Evolutionary conservation across 1,140 invertebrate genomes (phyloP), one percentile per base, ranked within the genome.

Genomic region (Antheraea pernyi): DNA sequence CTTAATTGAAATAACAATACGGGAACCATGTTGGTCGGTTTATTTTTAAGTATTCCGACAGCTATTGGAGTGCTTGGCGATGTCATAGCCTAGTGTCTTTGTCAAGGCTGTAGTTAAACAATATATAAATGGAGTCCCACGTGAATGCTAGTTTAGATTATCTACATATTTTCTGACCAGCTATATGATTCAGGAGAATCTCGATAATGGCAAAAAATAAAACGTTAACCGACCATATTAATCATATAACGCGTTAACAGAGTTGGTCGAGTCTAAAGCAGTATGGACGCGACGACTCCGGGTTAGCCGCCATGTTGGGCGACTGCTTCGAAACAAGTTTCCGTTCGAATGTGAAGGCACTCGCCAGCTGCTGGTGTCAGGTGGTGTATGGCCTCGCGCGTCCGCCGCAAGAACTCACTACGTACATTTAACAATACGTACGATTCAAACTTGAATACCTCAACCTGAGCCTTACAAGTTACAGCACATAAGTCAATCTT

Each of bases 361-460:
- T 83, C 83, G 87, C 79, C 87, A 91, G 86, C 86, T 90, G 89
- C 83, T 85, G 74, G 78, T 82, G 86, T 90, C 87, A 89, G 89
- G 85, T 91, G 89, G 85, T 86, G 79, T 76, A 84, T 82, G 82
- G 85, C 80, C 82, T 85, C 84, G 81, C 73, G 73, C 77, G 77
- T 73, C 70, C 76, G 74, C 80, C 81, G 78, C 75, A 83, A 81
- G 72, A 80, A 78, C 73, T 73, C 67, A 42, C 64, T 65, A 19
- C 61, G 46, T 53, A 42, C 11, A 30, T 53, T 13, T 11, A 53
- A 53, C 46, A 53, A 53, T 53, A n/a, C 16, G 5, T 2, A 53
- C 7, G 11, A 53, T 16, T 16, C 46, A 53, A 16, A 53, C 46
- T 16, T 53, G 10, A 13, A 53, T 16, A 53, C 16, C 13, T 9